Base-by-base conservation (phyloP, 2,113 vertebrate genomes). In the Entomyzon cyanotis region DNA sequence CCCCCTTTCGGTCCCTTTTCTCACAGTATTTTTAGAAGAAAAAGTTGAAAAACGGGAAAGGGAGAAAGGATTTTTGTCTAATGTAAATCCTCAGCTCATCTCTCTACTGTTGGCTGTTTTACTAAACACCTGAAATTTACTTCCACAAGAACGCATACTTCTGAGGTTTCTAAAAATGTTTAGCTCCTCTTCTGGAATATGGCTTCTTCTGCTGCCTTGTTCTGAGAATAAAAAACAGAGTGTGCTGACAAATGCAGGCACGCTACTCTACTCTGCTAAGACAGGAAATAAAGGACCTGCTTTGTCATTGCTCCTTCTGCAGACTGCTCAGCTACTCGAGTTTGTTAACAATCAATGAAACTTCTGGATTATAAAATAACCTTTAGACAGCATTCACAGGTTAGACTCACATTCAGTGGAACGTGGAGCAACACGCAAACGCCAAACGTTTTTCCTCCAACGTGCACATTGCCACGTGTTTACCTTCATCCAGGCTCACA, bases 271-370 rank as follows among this genome's bases (percentile, higher is more conserved):
- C 31, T 24, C 46, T 67, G 42, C 46, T 12, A 7, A 39, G 68
- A 77, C 87, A 94, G 91, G 87, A 95, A 89, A 89, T 68, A 50
- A 25, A 65, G 63, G 10, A 67, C 77, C 74, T 84, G 93, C 81
- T 87, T 74, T 65, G 50, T 79, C 93, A 79, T 8, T 87, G 81
- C 94, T 91, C 87, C 84, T 89, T 95, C 77, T 95, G 80, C 50
- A 68, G 88, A 73, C 46, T 42, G 71, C 52, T 75, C 47, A 4
- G 18, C 12, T 12, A 6, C 46, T 62, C 6, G 15, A 46, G 23
- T 52, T 74, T 30, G 53, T 60, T 56, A 42, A 18, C 71, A 25
- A 37, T 6, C 64, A 42, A 5, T 3, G 1, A 89, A 89, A 82
- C 58, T 93, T 91, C 31, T 11, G 60, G 65, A 78, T 59, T 27